phyloP scores from a whole-genome alignment of 2,797 vertebrate genomes.

The Limosa lapponica region DNA sequence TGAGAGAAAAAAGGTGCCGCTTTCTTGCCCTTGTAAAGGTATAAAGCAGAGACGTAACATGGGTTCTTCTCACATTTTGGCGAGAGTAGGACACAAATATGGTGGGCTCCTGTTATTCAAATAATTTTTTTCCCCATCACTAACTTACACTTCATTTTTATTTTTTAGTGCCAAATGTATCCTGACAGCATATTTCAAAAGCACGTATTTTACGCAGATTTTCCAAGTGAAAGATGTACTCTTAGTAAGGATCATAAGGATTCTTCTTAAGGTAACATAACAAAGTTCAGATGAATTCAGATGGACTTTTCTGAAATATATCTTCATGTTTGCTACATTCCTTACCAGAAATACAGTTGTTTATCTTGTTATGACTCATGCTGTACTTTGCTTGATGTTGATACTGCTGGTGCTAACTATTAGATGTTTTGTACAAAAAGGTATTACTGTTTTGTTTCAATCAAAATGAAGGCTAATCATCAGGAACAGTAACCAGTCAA shows the following conservation, averaged over 20 bases:
- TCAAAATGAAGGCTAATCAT: neutral
- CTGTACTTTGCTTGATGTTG: neutral
- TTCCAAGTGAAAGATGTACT: neutral
- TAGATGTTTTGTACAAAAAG: neutral
- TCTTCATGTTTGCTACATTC: neutral
- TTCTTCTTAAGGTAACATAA: neutral
- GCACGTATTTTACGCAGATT: neutral
- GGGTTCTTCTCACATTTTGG: neutral
- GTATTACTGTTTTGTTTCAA: neutral
- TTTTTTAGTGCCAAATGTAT: neutral
- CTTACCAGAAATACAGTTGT: neutral
- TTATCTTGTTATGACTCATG: neutral
- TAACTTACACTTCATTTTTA: neutral
- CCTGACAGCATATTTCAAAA: neutral
- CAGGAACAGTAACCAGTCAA: neutral
- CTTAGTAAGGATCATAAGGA: neutral
- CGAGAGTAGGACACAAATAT: neutral
- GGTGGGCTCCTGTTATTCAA: neutral
- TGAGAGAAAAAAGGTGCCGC: fast-evolving
- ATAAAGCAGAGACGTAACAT: neutral
- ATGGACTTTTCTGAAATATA: neutral
- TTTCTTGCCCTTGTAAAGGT: neutral
- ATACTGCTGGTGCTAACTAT: neutral
- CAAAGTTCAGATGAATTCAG: neutral
- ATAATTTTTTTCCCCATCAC: neutral